These are phyloP conservation scores for Ondatra zibethicus DNA, from an alignment of 2,113 vertebrate species.

Conservation along the genomic window DNA sequence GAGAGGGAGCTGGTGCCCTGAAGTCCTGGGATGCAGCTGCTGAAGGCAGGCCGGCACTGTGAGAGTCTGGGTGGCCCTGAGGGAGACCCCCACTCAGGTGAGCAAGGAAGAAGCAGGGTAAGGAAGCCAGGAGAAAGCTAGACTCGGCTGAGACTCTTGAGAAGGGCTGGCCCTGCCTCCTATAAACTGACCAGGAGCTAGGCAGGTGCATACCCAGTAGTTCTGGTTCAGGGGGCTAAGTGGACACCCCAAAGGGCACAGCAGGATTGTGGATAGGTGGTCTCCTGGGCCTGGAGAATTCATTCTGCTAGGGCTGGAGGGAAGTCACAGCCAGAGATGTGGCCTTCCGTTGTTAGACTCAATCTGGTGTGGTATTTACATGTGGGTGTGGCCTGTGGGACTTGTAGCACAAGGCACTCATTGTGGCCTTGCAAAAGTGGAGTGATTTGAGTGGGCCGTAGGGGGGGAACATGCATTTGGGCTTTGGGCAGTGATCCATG, in stretches of 20 bases:
- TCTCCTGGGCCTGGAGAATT: background rate
- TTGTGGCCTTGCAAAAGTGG: background rate
- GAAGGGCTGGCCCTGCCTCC: background rate
- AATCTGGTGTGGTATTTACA: background rate
- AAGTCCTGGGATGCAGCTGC: background rate
- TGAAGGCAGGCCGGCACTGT: background rate
- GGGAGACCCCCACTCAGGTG: background rate
- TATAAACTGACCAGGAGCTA: background rate
- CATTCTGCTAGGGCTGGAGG: background rate
- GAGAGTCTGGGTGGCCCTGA: background rate
- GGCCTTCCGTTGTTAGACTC: background rate
- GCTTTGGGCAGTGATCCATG: background rate
- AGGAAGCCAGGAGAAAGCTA: background rate
- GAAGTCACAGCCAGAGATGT: background rate
- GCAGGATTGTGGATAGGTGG: too few relatives aligned
- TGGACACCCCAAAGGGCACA: background rate
- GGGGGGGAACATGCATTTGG: background rate
- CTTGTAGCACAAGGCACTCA: background rate
- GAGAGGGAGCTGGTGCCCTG: background rate
- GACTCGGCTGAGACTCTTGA: background rate
- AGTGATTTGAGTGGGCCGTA: background rate
- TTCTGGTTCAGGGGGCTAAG: fast-evolving
- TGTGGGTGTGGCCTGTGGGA: background rate
- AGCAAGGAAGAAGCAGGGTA: background rate
- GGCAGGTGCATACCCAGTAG: background rate